Conservation (phyloP, 2,113 vertebrate species). For the Phaethornis superciliosus region DNA sequence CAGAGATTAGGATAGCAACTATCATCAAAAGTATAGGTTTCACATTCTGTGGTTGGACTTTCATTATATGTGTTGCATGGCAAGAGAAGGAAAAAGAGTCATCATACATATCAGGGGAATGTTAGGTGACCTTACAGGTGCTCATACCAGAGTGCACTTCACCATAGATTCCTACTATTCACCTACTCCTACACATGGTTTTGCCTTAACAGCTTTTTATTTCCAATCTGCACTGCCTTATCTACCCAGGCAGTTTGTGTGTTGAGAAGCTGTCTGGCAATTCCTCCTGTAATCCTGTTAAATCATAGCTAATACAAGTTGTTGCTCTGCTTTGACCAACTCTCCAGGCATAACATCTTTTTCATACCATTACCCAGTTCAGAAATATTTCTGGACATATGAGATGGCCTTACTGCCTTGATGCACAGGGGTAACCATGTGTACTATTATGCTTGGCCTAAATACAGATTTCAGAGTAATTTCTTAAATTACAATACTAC, state of each 20-base stretch:
- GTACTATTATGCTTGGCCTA: not conserved
- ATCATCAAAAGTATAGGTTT: not conserved
- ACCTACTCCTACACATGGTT: not conserved
- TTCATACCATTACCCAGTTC: not conserved
- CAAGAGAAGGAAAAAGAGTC: not conserved
- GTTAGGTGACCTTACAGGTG: not conserved
- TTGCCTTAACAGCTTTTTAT: not conserved
- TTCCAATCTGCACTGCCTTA: slow-evolving; percentile 19
- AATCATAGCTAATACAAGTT: slow-evolving; percentile 21
- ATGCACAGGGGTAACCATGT: not conserved
- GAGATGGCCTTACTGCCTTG: not conserved
- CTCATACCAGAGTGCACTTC: not conserved
- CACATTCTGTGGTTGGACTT: not conserved
- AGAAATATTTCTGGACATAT: not conserved
- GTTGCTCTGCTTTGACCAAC: not conserved
- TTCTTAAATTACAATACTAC: not conserved
- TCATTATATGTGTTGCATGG: not conserved
- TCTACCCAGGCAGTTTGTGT: slow-evolving; percentile 5
- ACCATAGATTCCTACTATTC: not conserved
- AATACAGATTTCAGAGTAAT: not conserved
- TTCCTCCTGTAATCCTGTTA: slow-evolving; percentile 40
- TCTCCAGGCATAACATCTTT: not conserved
- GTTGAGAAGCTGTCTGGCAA: slow-evolving; percentile 18
- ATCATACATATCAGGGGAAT: not conserved
- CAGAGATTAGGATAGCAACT: not conserved